Conservation (phyloP, 1,140 invertebrate genomes). For the Epicauta chinensis region DNA sequence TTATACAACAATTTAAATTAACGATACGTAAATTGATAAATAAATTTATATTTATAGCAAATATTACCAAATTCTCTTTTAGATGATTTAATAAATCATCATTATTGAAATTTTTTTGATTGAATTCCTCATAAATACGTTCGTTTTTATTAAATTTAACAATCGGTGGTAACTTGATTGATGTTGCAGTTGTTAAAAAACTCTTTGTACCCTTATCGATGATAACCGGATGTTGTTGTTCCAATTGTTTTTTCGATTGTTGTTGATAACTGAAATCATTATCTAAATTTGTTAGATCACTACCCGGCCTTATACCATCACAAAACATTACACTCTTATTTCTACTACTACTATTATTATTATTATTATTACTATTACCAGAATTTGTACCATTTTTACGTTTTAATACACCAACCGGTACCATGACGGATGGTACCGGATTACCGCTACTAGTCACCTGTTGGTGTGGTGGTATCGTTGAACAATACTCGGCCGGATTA, state of each 20-base stretch:
- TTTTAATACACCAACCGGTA: conserved; percentile 79
- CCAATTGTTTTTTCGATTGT: conserved; percentile 14
- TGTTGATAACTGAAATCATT: conserved; percentile 36
- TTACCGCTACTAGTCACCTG: conserved; percentile 50
- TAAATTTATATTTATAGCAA: conserved; percentile 75
- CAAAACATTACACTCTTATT: conserved; percentile 83
- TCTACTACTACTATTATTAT: conserved; percentile 37
- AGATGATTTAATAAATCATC: conserved; percentile 50
- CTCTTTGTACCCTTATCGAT: conserved; percentile 51
- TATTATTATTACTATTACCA: no score
- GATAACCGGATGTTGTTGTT: background rate
- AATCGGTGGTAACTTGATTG: conserved; percentile 50
- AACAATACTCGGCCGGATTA: conserved; percentile 88
- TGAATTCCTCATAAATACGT: conserved; percentile 45
- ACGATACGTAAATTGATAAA: conserved; percentile 71
- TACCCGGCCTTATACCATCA: conserved; percentile 85
- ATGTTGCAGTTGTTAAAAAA: conserved; percentile 50
- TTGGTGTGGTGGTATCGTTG: conserved; percentile 73
- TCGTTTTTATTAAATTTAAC: conserved; percentile 49
- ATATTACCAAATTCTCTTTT: conserved; percentile 61
- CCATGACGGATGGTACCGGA: conserved; percentile 70
- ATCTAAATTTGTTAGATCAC: conserved; percentile 76
- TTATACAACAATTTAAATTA: conserved; percentile 76
- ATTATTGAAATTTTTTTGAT: conserved; percentile 44
- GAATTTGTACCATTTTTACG: conserved; percentile 52